Conservation (phyloP, 2,888 invertebrate species). For the Amiota communis region DNA sequence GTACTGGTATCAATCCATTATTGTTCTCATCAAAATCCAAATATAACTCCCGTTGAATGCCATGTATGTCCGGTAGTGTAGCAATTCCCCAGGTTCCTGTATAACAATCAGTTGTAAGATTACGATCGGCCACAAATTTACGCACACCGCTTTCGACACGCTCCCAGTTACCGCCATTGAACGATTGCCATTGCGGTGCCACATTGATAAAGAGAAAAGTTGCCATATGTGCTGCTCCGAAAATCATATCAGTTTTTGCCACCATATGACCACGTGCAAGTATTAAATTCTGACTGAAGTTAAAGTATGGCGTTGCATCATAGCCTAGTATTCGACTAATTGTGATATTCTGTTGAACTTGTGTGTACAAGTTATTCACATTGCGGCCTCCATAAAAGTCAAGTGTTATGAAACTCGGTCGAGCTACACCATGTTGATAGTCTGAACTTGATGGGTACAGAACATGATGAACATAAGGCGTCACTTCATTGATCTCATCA, state of each 20-base stretch:
- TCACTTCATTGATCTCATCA: constrained; percentile 68
- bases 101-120: constrained; percentile 73
- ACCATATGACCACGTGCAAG: constrained; percentile 75
- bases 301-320: constrained; percentile 61
- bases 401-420: constrained; percentile 66
- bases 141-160: constrained; percentile 74
- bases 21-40: constrained; percentile 67
- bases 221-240: constrained; percentile 73
- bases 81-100: constrained; percentile 77
- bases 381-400: constrained; percentile 68
- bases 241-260: constrained; percentile 75
- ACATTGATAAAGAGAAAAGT: constrained; percentile 76
- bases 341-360: constrained; percentile 67
- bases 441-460: constrained; percentile 72
- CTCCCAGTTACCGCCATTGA: constrained; percentile 78
- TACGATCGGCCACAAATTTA: constrained; percentile 69
- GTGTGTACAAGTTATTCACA: constrained; percentile 67
- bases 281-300: constrained; percentile 52
- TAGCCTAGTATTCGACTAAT: constrained; percentile 68
- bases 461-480: constrained; percentile 71
- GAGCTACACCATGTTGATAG: constrained; percentile 70
- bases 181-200: constrained; percentile 76
- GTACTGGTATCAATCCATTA: constrained; percentile 74
- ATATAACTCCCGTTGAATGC: constrained; percentile 66
- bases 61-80: constrained; percentile 74